These are phyloP conservation scores for Ciconia stormi DNA, from an alignment of 2,113 vertebrate genomes.

Conservation along the genomic window DNA sequence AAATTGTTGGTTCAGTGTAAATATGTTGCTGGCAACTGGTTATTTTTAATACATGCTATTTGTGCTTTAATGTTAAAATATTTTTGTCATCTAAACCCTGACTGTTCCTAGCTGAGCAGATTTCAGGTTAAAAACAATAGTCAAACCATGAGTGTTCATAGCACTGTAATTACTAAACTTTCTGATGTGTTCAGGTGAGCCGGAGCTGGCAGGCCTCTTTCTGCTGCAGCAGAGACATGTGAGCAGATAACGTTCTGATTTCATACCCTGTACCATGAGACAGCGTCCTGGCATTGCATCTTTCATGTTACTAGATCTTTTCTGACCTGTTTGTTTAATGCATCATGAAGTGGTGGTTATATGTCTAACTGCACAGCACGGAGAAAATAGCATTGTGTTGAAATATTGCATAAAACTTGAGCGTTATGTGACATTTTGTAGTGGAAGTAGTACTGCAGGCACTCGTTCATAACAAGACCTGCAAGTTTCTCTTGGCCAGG, in stretches of 20 bases:
- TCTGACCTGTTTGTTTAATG: neutral
- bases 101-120: neutral
- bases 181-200: neutral
- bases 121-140: neutral
- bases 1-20: neutral
- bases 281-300: neutral
- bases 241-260: neutral
- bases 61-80: neutral
- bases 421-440: neutral
- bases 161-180: neutral
- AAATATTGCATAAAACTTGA: neutral
- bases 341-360: neutral
- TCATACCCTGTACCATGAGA: neutral
- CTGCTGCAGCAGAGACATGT: neutral
- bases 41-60: neutral
- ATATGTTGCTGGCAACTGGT: neutral
- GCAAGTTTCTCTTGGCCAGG: neutral
- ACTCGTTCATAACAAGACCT: neutral
- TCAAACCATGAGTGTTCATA: neutral
- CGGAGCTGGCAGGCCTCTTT: neutral
- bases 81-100: neutral
- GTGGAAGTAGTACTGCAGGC: neutral
- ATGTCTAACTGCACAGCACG: neutral
- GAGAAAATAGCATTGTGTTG: neutral
- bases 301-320: neutral